A percentile compares a stretch with the other conserved stretches of the same genome.
Evolutionary conservation across 53 echinoderm and acorn worm genomes (phyloP).

Genomic region (Actinopyga echinites): DNA sequence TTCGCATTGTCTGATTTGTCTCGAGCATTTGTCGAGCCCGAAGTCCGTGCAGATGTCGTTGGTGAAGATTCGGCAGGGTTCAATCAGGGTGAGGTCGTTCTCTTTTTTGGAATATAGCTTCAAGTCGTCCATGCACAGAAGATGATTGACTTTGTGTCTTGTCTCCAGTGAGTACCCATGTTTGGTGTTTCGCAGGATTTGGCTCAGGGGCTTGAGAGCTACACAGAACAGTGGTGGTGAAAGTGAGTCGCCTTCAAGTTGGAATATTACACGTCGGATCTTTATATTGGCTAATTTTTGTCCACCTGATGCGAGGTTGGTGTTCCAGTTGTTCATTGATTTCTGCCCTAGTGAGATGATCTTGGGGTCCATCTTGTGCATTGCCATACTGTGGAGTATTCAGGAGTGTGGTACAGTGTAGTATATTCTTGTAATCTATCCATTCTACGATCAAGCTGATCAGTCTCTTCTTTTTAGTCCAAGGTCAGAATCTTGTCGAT

Average conservation of each 20-base stretch:
- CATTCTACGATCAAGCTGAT: background rate
- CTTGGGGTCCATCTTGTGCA: background rate
- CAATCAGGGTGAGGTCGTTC: background rate
- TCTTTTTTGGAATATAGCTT: too few relatives aligned
- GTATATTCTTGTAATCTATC: background rate
- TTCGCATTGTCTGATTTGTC: too few relatives aligned
- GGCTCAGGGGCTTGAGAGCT: slow-evolving; percentile 2
- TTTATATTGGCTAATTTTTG: background rate
- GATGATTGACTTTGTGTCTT: background rate
- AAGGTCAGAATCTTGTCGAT: background rate
- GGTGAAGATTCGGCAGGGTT: background rate
- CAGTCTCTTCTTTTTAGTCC: background rate
- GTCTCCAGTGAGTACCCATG: background rate
- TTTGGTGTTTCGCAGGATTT: background rate
- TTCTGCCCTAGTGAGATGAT: background rate
- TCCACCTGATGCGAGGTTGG: background rate
- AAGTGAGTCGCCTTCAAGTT: background rate
- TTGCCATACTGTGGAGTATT: background rate
- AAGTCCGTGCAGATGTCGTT: too few relatives aligned
- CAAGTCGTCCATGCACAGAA: too few relatives aligned
- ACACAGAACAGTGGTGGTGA: background rate
- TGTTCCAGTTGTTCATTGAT: background rate
- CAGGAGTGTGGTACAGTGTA: background rate
- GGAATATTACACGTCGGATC: background rate
- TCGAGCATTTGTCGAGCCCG: too few relatives aligned